Evolutionary conservation across 2,888 invertebrate genomes (phyloP).

Genomic region (Tiphia femorata): DNA sequence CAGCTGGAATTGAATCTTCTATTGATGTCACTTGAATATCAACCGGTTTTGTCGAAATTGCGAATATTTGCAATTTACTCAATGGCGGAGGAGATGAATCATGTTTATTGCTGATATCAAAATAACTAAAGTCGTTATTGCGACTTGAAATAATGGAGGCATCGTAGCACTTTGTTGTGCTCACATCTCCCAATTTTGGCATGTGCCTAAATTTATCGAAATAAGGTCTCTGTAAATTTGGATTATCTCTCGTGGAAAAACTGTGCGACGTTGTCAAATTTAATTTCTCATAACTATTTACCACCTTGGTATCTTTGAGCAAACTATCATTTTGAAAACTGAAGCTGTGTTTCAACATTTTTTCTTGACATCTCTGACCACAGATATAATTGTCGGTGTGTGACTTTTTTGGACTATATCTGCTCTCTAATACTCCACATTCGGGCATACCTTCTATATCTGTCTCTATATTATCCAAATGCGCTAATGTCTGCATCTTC

Average conservation of each 20-base stretch:
- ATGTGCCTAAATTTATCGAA: not conserved
- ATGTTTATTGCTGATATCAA: slow-evolving; percentile 10
- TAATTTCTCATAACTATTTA: slow-evolving; percentile 30
- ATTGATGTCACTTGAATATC: slow-evolving; percentile 52
- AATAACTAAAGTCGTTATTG: slow-evolving; percentile 2
- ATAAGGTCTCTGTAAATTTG: not conserved
- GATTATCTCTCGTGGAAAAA: slow-evolving; percentile 24
- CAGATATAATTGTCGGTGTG: slow-evolving; percentile 46
- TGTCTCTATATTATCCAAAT: slow-evolving; percentile 27
- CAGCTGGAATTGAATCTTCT: slow-evolving; percentile 44
- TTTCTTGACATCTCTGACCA: slow-evolving; percentile 37
- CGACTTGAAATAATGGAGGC: slow-evolving; percentile 36
- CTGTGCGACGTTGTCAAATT: slow-evolving; percentile 37
- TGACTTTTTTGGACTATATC: slow-evolving; percentile 29
- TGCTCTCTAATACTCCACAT: slow-evolving; percentile 36
- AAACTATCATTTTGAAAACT: slow-evolving; percentile 46
- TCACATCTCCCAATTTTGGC: slow-evolving; percentile 44
- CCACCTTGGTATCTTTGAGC: slow-evolving; percentile 39
- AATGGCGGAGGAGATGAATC: slow-evolving; percentile 55
- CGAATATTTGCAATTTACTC: slow-evolving; percentile 63
- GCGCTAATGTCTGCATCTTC: slow-evolving; percentile 36
- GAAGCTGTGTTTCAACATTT: slow-evolving; percentile 44
- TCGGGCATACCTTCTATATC: slow-evolving; percentile 32
- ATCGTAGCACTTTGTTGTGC: slow-evolving; percentile 39
- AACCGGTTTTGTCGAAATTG: slow-evolving; percentile 60